These are phyloP conservation scores for Nibea albiflora DNA, from an alignment of 2,113 vertebrate genomes.

Conservation along the genomic window DNA sequence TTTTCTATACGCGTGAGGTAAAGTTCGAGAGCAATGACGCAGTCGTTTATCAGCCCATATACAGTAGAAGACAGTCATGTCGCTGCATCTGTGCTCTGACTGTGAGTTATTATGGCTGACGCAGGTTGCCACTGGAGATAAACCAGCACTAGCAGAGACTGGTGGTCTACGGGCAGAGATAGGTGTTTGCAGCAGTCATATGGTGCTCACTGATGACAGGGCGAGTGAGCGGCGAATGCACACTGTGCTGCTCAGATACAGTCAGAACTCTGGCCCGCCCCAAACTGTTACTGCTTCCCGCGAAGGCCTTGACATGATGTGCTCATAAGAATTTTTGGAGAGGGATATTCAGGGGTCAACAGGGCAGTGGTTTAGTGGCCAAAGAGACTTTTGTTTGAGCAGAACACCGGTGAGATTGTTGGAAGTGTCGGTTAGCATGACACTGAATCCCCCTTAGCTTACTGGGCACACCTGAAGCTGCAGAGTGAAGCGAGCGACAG, in stretches of 20 bases:
- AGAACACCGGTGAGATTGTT: neutral
- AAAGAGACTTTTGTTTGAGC: neutral
- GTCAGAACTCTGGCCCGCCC: constrained; percentile 37
- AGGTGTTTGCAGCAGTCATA: constrained; percentile 31
- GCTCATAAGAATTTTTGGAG: constrained; percentile 5
- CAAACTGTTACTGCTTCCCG: constrained; percentile 4
- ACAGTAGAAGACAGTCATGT: constrained; percentile 8
- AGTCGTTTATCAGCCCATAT: neutral
- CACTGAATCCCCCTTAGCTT: neutral
- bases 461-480: neutral
- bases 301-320: constrained; percentile 15
- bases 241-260: constrained; percentile 40
- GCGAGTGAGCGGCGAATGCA: neutral
- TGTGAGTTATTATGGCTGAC: constrained; percentile 27
- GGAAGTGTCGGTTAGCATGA: neutral
- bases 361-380: neutral
- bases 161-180: constrained; percentile 26
- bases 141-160: constrained; percentile 17
- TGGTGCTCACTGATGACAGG: constrained; percentile 27
- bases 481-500: neutral
- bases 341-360: constrained; percentile 17
- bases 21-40: constrained; percentile 21
- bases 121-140: constrained; percentile 43
- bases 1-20: neutral
- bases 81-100: constrained; percentile 13